Conservation (phyloP, 2,888 invertebrate species). For the Lochmaea capreae region DNA sequence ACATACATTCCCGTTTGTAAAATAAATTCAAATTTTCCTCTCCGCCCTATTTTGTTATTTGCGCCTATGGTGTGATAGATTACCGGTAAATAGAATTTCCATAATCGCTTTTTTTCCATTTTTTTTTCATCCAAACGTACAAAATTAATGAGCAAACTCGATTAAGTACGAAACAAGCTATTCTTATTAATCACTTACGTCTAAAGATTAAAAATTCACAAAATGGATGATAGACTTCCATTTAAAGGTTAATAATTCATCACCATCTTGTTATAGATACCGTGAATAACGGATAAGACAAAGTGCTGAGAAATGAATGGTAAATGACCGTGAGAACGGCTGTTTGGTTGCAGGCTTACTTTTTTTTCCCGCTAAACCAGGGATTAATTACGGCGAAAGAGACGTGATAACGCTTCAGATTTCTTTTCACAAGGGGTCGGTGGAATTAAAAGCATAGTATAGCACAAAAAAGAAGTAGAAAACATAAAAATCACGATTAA, state of each 20-base stretch:
- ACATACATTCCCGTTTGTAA: no score
- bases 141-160: not conserved
- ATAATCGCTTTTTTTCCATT: no score
- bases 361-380: constrained; percentile 13
- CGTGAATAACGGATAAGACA: constrained; percentile 63
- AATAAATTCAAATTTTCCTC: no score
- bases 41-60: no score
- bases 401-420: not conserved
- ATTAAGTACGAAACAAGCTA: not conserved
- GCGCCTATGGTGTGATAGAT: no score
- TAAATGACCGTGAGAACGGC: constrained; percentile 61
- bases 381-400: constrained; percentile 5
- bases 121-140: no score
- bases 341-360: constrained; percentile 41
- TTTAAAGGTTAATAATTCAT: constrained; percentile 61
- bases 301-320: constrained; percentile 63
- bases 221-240: constrained; percentile 57
- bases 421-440: not conserved
- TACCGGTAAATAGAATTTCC: no score
- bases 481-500: no score
- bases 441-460: not conserved
- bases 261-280: constrained; percentile 63
- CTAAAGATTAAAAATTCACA: constrained; percentile 51
- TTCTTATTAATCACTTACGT: constrained; percentile 15
- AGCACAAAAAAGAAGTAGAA: no score